Percentiles rank a stretch among this genome's conserved stretches.
Evolutionary conservation across 1,140 invertebrate species (phyloP).

Genomic region (Araneus ventricosus): DNA sequence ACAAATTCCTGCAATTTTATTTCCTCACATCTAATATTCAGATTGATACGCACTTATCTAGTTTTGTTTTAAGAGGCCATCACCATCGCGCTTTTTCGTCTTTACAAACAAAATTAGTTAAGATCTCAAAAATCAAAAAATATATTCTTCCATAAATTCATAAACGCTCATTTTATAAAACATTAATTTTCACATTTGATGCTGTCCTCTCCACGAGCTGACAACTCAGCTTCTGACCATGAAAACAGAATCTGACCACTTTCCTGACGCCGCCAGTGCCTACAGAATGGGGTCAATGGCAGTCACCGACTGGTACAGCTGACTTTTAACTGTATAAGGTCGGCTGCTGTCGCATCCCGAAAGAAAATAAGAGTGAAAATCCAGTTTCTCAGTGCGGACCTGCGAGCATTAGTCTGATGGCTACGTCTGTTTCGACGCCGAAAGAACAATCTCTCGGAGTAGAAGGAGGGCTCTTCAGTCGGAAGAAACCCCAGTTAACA

Average conservation of each 20-base stretch:
- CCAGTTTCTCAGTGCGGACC: slow-evolving; percentile 22
- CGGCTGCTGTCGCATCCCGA: slow-evolving; percentile 36
- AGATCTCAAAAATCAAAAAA: too few relatives aligned
- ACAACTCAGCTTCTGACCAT: neutral
- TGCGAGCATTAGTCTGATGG: neutral
- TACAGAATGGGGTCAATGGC: slow-evolving; percentile 50
- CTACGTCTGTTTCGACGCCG: neutral
- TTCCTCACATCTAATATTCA: too few relatives aligned
- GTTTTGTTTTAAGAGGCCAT: too few relatives aligned
- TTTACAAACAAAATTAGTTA: too few relatives aligned
- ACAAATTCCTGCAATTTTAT: too few relatives aligned
- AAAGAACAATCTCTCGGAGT: neutral
- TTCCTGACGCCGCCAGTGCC: neutral
- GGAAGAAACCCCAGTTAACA: neutral
- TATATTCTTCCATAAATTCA: too few relatives aligned
- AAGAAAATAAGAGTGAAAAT: slow-evolving; percentile 60
- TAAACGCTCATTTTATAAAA: too few relatives aligned
- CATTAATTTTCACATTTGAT: neutral
- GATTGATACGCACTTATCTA: too few relatives aligned
- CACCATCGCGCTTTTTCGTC: too few relatives aligned
- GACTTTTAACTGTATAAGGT: slow-evolving; percentile 69
- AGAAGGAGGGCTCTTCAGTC: neutral
- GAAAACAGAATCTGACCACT: slow-evolving; percentile 36
- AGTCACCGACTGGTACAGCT: slow-evolving; percentile 71
- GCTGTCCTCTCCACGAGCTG: neutral